Base-by-base conservation (phyloP, 2,888 invertebrate species). In the Acleris emargana region DNA sequence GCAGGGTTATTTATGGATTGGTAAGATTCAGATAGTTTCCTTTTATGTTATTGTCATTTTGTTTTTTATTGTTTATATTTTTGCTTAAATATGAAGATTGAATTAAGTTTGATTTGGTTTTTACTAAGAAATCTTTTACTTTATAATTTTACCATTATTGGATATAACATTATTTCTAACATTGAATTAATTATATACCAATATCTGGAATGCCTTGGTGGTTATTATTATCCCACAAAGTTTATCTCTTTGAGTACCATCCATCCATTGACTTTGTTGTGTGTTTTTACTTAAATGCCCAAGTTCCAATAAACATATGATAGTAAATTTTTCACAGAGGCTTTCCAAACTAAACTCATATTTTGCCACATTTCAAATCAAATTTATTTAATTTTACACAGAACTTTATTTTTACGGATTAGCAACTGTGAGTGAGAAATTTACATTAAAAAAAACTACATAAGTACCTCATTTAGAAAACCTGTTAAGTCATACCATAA, bases 271-370 rank as follows among this genome's bases (percentile, higher is more conserved):
- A 59, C n/a, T n/a, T n/a, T 17, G n/a, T 47, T 17, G 38, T 58
- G 59, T 60, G 59, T 64, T 64, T 64, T 64, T 64, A 59, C 64
- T 64, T 60, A 5, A 43, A n/a, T 47, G 50, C 22, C 16, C 18
- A 54, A 49, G 49, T 64, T 59, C 25, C 20, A 20, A 32, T 50
- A 60, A 22, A 17, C 25, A 42, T 58, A 28, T 18, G 4, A 16
- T 11, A 13, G 50, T 59, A 54, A 54, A 42, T 59, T 64, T 59
- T 59, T 60, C 54, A 64, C 64, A 22, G 43, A 60, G 55, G 50
- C 54, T 43, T 59, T 47, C 7, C 20, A 49, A 18, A 38, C 18
- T 42, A 22, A 62, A 38, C 20, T 38, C 22, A 20, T 32, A 16
- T 32, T 32, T 28, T 9, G 6, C 28, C 28, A 7, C 25, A 32